Percentiles rank a stretch among this genome's conserved stretches.
Evolutionary conservation across 2,797 vertebrate species (phyloP).

Genomic region (Gephyroberyx darwinii): DNA sequence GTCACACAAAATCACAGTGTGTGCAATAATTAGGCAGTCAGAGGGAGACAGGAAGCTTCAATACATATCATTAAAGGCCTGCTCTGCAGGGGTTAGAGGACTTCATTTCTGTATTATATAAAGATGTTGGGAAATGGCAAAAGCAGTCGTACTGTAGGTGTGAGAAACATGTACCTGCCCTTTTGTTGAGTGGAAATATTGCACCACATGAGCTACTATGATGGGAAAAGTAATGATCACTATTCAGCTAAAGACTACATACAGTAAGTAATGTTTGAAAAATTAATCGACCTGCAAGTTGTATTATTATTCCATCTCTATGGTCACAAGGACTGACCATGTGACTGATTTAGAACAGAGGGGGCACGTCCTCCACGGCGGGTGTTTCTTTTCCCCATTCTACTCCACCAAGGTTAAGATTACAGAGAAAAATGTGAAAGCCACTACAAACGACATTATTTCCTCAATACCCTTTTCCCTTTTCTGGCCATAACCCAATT

Average conservation of each 20-base stretch:
- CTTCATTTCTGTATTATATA: not conserved
- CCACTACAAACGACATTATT: conserved; percentile 21
- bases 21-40: conserved; percentile 62
- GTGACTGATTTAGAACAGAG: conserved; percentile 40
- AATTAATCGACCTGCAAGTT: conserved; percentile 40
- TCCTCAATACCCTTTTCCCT: conserved; percentile 20
- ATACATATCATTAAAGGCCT: conserved; percentile 31
- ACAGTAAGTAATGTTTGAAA: conserved; percentile 43
- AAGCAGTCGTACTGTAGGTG: not conserved
- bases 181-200: conserved; percentile 34
- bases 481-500: conserved; percentile 22
- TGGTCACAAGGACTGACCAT: conserved; percentile 46
- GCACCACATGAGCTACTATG: conserved; percentile 42
- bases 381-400: conserved; percentile 7
- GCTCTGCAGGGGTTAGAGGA: not conserved
- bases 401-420: conserved; percentile 34
- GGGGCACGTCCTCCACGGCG: conserved; percentile 10
- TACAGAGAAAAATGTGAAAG: conserved; percentile 24
- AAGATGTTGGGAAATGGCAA: not conserved
- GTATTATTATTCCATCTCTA: conserved; percentile 44
- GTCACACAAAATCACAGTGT: conserved; percentile 64
- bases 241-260: conserved; percentile 38
- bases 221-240: conserved; percentile 32
- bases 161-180: conserved; percentile 4
- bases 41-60: conserved; percentile 28